Conservation (phyloP, 2,113 vertebrate genomes). For the Eudyptes chrysolophus region DNA sequence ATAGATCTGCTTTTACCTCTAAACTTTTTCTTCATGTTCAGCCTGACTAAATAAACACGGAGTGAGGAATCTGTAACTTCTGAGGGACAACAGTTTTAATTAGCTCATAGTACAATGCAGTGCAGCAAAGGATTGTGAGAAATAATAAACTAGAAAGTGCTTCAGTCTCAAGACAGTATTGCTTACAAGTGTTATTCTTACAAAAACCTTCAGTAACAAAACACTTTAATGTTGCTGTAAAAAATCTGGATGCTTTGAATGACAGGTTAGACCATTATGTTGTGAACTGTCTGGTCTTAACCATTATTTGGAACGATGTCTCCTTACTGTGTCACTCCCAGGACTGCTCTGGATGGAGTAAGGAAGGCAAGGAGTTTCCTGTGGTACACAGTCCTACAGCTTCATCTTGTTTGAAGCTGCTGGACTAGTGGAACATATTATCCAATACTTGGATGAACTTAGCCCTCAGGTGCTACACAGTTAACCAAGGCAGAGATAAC, state of each 20-base stretch:
- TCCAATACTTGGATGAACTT: background rate
- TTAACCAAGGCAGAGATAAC: background rate
- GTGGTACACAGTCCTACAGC: background rate
- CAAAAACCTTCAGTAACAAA: background rate
- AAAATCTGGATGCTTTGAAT: background rate
- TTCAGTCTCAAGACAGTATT: background rate
- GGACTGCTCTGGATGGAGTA: background rate
- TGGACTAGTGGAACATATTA: background rate
- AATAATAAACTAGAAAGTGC: background rate
- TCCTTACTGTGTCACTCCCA: background rate
- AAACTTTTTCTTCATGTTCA: background rate
- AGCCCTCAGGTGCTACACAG: background rate
- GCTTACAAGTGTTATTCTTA: background rate
- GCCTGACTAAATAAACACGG: background rate
- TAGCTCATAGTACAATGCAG: background rate
- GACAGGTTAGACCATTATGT: background rate
- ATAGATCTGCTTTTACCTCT: background rate
- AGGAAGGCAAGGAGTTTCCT: background rate
- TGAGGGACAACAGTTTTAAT: background rate
- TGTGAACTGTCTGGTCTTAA: background rate
- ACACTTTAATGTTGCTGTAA: background rate
- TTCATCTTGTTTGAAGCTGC: background rate
- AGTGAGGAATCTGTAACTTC: background rate
- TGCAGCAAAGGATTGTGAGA: background rate
- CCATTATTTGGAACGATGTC: accelerated